Conservation (phyloP, 2,113 vertebrate genomes). For the Callopanchax toddi region DNA sequence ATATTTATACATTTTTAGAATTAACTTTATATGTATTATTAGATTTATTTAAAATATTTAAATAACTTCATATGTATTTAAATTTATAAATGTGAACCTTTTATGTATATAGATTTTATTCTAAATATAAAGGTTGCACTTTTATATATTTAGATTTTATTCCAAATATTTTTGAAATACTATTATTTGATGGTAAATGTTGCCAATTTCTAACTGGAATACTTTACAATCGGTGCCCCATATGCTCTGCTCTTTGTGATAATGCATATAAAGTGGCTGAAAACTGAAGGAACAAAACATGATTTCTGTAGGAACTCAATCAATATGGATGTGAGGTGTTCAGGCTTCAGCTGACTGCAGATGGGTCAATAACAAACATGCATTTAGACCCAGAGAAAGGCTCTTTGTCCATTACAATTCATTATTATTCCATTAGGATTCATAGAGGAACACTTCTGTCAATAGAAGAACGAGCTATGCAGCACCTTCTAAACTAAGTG, state of each 20-base stretch:
- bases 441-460: conserved; percentile 29
- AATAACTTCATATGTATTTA: too few species aligned
- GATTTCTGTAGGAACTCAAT: conserved; percentile 41
- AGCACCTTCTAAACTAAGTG: conserved; percentile 1
- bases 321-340: conserved; percentile 52
- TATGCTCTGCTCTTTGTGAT: conserved; percentile 7
- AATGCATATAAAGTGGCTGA: conserved; percentile 39
- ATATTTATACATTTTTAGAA: too few species aligned
- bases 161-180: too few species aligned
- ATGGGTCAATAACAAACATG: conserved; percentile 58
- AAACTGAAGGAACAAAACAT: conserved; percentile 23
- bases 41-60: too few species aligned
- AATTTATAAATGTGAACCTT: too few species aligned
- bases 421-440: conserved; percentile 64
- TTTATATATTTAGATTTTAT: too few species aligned
- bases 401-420: conserved; percentile 54
- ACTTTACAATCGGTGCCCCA: too few species aligned
- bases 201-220: too few species aligned
- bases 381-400: conserved; percentile 30
- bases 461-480: conserved; percentile 6
- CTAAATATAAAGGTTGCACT: too few species aligned
- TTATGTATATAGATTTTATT: too few species aligned
- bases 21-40: too few species aligned
- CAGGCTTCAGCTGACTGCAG: conserved; percentile 52
- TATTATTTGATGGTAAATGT: too few species aligned